Percentiles rank a stretch among this genome's conserved stretches.
Conservation (phyloP, 2,888 invertebrate genomes). For the Protophormia terraenovae region DNA sequence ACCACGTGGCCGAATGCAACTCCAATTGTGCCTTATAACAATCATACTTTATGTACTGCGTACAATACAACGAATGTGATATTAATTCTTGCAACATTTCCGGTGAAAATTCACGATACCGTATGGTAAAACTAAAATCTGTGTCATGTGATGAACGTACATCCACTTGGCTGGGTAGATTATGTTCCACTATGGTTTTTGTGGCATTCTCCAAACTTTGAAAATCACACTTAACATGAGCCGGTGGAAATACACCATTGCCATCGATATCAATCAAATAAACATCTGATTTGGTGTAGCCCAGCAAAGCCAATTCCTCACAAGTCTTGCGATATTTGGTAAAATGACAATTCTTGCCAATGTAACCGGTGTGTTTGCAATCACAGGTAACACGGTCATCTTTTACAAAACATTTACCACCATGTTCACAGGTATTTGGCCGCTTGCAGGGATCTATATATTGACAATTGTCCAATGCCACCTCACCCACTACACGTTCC, state of each 20-base stretch:
- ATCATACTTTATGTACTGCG: constrained; percentile 94
- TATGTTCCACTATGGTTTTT: constrained; percentile 94
- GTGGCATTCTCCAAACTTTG: constrained; percentile 92
- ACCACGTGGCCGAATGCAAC: constrained; percentile 94
- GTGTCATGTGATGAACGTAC: constrained; percentile 89
- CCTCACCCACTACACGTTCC: constrained; percentile 92
- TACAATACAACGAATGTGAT: constrained; percentile 93
- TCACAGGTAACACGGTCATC: constrained; percentile 94
- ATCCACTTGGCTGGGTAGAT: constrained; percentile 94
- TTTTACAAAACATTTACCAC: constrained; percentile 93
- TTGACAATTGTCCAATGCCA: constrained; percentile 93
- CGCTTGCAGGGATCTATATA: constrained; percentile 94
- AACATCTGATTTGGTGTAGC: constrained; percentile 94
- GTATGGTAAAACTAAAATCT: constrained; percentile 92
- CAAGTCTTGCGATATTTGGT: constrained; percentile 95
- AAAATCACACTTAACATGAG: constrained; percentile 95
- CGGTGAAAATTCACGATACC: constrained; percentile 93
- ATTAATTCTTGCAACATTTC: constrained; percentile 95
- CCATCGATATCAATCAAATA: constrained; percentile 97
- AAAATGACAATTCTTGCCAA: constrained; percentile 96
- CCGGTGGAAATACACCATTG: constrained; percentile 94
- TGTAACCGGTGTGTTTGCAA: constrained; percentile 94
- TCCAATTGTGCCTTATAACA: constrained; percentile 94
- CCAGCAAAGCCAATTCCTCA: constrained; percentile 93
- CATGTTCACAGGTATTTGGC: constrained; percentile 96